Percentiles rank a stretch among this genome's conserved stretches.
Evolutionary conservation across 2,888 invertebrate genomes (phyloP).

Genomic region (Plebejus argus): DNA sequence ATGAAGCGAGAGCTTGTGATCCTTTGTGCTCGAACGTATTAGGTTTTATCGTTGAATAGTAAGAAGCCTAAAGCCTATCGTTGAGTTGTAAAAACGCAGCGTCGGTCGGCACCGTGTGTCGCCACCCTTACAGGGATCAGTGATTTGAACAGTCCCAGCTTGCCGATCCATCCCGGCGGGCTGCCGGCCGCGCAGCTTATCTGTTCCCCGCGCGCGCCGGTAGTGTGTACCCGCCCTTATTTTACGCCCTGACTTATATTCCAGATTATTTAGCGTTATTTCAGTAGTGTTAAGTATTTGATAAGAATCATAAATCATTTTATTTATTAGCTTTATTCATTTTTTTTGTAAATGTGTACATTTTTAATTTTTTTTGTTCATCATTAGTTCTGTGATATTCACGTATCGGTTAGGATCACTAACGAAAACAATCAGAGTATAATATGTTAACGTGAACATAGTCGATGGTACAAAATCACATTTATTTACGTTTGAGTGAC

Average conservation of each 20-base stretch:
- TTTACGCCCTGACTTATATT: constrained; percentile 35
- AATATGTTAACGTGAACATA: constrained; percentile 49
- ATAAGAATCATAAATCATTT: constrained; percentile 35
- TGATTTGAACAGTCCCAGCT: constrained; percentile 3
- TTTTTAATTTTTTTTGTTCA: constrained; percentile 38
- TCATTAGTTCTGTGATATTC: constrained; percentile 47
- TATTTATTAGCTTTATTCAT: constrained; percentile 40
- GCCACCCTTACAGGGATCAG: constrained; percentile 20
- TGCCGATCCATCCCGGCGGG: constrained; percentile 17
- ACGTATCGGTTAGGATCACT: constrained; percentile 44
- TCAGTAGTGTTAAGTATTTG: constrained; percentile 39
- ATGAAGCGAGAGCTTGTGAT: neutral
- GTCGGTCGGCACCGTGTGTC: neutral
- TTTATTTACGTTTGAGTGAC: constrained; percentile 46
- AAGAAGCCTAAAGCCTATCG: neutral
- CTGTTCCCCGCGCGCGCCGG: constrained; percentile 33
- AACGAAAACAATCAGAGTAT: constrained; percentile 33
- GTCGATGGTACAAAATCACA: constrained; percentile 47
- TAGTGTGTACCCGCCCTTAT: constrained; percentile 40
- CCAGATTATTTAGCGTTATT: constrained; percentile 33
- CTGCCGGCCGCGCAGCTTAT: constrained; percentile 26
- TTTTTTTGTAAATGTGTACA: constrained; percentile 46
- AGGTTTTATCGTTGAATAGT: constrained; percentile 1
- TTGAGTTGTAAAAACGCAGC: neutral
- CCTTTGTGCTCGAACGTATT: neutral